Conservation (phyloP, 2,797 vertebrate species). For the Megaceryle alcyon region DNA sequence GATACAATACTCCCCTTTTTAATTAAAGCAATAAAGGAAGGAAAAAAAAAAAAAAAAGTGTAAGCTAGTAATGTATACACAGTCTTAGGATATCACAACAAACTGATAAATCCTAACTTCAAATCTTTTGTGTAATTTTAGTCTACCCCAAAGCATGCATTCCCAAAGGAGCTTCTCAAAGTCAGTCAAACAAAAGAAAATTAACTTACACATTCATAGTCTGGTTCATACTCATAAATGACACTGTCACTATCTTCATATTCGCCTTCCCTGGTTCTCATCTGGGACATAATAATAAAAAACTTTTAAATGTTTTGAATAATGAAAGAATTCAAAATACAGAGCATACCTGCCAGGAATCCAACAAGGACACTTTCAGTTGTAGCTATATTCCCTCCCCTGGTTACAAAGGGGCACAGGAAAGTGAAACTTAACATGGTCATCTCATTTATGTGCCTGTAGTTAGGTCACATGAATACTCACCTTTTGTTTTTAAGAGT, state of each 20-base stretch:
- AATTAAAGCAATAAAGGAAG: background rate
- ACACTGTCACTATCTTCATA: slow-evolving; percentile 57
- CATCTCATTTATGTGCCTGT: background rate
- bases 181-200: background rate
- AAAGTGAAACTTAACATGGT: background rate
- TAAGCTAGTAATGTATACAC: background rate
- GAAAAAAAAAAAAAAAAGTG: background rate
- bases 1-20: slow-evolving; percentile 38
- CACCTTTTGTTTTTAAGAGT: background rate
- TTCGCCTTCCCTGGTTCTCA: slow-evolving; percentile 43
- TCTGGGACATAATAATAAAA: slow-evolving; percentile 58
- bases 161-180: background rate
- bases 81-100: background rate
- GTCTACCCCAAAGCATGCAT: background rate
- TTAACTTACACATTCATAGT: slow-evolving; percentile 73
- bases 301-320: background rate
- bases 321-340: background rate
- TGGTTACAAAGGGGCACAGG: background rate
- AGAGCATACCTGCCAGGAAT: background rate
- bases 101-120: background rate
- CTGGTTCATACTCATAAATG: slow-evolving; percentile 71
- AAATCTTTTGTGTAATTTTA: background rate
- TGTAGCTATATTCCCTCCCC: background rate
- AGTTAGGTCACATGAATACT: background rate
- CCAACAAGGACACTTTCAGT: background rate